Base-by-base conservation (phyloP, 2,113 vertebrate species). In the Platycercus adscitus region DNA sequence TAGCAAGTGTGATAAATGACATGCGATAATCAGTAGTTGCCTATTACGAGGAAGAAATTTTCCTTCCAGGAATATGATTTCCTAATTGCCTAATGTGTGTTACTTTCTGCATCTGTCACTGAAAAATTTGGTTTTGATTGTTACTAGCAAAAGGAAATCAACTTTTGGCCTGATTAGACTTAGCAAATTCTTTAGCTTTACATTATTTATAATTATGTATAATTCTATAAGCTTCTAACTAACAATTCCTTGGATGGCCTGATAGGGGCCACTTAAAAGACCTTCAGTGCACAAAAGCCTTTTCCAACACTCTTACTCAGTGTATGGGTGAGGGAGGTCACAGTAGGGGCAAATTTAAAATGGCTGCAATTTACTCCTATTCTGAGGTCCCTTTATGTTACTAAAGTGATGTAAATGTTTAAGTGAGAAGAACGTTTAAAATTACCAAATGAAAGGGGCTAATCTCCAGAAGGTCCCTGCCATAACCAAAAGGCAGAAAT, bases 361-460 rank as follows among this genome's bases (percentile, higher is more conserved):
- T 88, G 85, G 82, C 72, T 95, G 93, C 86, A 96, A 95, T 96
- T 96, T 93, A 96, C 92, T 90, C 44, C 86, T 68, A 60, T 89
- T 95, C 90, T 94, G 78, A 83, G 39, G 86, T 63, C 44, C 75
- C 69, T 96, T 96, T 96, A 96, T 95, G 86, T 88, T 81, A 89
- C 93, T 65, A 83, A 96, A 95, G 91, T 86, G 82, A 95, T 93
- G 93, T 96, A 96, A 96, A 96, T 95, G 90, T 91, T 93, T 75
- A 88, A 96, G 90, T 90, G 85, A 93, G 76, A 96, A 94, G 79
- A 77, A 86, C 44, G 24, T 93, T 95, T 91, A 91, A 93, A 96
- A 97, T 96, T 95, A 93, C 90, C 90, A 95, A 96, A 90, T 94
- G 91, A 96, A 95, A 96, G 88, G 64, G 47, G n/a, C 72, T 96